A percentile compares a stretch with the other conserved stretches of the same genome.
Conservation (phyloP, 1,140 invertebrate genomes). For the Hylyphantes graminicola region DNA sequence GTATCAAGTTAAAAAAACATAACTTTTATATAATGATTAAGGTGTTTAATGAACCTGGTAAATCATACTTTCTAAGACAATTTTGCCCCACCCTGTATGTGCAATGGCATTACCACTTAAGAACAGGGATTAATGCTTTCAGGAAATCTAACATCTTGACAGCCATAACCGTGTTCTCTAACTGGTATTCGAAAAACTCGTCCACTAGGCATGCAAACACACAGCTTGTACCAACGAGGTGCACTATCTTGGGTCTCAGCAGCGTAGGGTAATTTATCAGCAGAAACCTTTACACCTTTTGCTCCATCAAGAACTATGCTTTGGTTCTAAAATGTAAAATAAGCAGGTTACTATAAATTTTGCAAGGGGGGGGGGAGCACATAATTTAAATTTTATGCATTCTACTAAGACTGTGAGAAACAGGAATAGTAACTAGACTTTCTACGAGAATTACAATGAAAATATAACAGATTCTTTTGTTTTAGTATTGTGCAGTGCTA, state of each 20-base stretch:
- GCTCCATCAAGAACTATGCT: slow-evolving; percentile 74
- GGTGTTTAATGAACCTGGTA: too few relatives aligned
- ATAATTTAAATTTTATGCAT: too few relatives aligned
- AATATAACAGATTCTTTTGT: too few relatives aligned
- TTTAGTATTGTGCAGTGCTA: too few relatives aligned
- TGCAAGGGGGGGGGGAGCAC: too few relatives aligned
- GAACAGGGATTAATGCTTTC: slow-evolving; percentile 64
- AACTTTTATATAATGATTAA: too few relatives aligned
- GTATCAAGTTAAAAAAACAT: too few relatives aligned
- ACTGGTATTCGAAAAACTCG: slow-evolving; percentile 64
- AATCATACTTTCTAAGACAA: not conserved
- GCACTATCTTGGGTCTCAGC: slow-evolving; percentile 59
- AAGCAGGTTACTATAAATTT: too few relatives aligned
- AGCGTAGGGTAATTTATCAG: slow-evolving; percentile 78
- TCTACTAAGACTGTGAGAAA: too few relatives aligned
- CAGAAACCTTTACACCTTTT: slow-evolving; percentile 53
- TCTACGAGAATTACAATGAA: too few relatives aligned
- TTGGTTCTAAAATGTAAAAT: slow-evolving; percentile 71
- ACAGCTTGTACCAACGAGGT: slow-evolving; percentile 63
- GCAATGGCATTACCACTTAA: slow-evolving; percentile 16
- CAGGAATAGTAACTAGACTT: too few relatives aligned
- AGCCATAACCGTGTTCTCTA: slow-evolving; percentile 61
- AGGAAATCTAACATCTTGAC: slow-evolving; percentile 64
- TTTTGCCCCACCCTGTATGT: not conserved
- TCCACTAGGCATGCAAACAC: slow-evolving; percentile 64